A percentile compares a stretch with the other conserved stretches of the same genome.
phyloP scores from a whole-genome alignment of 2,888 invertebrate species.

The Ormyrus pomaceus region DNA sequence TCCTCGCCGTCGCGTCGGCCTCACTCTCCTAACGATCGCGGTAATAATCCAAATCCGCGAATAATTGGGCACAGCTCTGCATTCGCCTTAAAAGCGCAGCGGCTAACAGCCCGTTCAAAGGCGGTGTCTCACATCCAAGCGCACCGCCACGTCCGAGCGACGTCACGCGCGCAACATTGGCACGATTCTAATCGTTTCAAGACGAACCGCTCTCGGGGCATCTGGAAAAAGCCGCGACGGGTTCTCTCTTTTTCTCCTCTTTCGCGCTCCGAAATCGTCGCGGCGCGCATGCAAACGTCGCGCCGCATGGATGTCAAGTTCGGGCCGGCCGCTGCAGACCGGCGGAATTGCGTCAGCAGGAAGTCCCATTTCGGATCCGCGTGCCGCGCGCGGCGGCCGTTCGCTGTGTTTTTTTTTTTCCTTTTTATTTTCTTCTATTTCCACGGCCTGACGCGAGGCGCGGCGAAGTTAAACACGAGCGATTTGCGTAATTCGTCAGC shows the following conservation, averaged over 20 bases:
- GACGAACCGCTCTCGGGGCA: conserved; percentile 59
- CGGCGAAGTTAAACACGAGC: too few species aligned
- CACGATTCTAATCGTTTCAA: conserved; percentile 65
- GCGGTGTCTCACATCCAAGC: too few species aligned
- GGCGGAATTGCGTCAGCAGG: conserved; percentile 14
- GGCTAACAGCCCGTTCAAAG: too few species aligned
- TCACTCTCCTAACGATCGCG: too few species aligned
- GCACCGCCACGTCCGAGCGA: not conserved
- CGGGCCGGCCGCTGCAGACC: not conserved
- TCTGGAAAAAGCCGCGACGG: not conserved
- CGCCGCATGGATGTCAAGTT: conserved; percentile 40
- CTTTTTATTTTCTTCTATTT: too few species aligned
- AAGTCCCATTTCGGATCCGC: conserved; percentile 10
- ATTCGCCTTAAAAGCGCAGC: too few species aligned
- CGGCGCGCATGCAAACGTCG: conserved; percentile 12
- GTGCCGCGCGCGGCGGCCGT: conserved; percentile 11
- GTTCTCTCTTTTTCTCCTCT: too few species aligned
- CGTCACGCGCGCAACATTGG: conserved; percentile 59
- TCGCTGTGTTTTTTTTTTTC: not conserved
- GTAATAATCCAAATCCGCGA: too few species aligned
- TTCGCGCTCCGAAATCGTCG: too few species aligned
- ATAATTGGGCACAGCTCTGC: too few species aligned
- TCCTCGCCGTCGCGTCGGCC: too few species aligned
- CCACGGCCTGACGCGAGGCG: too few species aligned
- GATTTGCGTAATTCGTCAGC: not conserved